These are phyloP conservation scores for Chaenogobius annularis DNA, from an alignment of 2,113 vertebrate genomes.

Conservation along the genomic window DNA sequence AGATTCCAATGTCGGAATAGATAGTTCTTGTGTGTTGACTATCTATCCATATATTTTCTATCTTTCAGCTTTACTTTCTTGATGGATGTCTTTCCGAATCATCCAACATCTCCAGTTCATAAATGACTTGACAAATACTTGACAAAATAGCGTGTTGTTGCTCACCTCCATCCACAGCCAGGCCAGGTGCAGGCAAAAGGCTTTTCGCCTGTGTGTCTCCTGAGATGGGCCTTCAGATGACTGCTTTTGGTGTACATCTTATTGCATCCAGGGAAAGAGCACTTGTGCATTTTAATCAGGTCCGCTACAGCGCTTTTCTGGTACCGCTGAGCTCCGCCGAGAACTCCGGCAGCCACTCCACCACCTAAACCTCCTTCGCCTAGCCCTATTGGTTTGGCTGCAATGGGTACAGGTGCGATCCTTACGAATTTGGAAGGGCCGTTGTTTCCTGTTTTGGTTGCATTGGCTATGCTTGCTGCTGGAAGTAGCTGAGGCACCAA, in stretches of 20 bases:
- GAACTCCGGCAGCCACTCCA: constrained; percentile 75
- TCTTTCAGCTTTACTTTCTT: neutral
- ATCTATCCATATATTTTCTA: neutral
- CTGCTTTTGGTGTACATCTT: constrained; percentile 99
- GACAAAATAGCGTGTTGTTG: constrained; percentile 26
- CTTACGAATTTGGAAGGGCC: constrained; percentile 90
- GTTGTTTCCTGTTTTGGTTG: constrained; percentile 44
- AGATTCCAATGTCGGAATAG: too few species aligned
- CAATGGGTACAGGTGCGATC: constrained; percentile 95
- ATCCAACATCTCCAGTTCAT: neutral
- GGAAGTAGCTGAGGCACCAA: constrained; percentile 93
- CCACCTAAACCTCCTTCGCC: constrained; percentile 71
- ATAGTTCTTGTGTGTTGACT: too few species aligned
- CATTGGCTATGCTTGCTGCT: constrained; percentile 76
- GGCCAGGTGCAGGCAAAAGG: constrained; percentile 98
- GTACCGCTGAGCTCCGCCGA: constrained; percentile 88
- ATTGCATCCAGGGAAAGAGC: constrained; percentile 93
- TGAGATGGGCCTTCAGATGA: constrained; percentile 96
- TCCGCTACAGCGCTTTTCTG: constrained; percentile 92
- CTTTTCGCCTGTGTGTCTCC: constrained; percentile 97
- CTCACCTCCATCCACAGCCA: constrained; percentile 97
- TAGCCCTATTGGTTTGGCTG: constrained; percentile 88
- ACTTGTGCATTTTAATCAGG: constrained; percentile 99
- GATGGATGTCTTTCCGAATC: neutral
- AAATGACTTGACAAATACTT: neutral